These are phyloP conservation scores for Lomographa bimaculata DNA, from an alignment of 2,888 invertebrate genomes.

Conservation along the genomic window DNA sequence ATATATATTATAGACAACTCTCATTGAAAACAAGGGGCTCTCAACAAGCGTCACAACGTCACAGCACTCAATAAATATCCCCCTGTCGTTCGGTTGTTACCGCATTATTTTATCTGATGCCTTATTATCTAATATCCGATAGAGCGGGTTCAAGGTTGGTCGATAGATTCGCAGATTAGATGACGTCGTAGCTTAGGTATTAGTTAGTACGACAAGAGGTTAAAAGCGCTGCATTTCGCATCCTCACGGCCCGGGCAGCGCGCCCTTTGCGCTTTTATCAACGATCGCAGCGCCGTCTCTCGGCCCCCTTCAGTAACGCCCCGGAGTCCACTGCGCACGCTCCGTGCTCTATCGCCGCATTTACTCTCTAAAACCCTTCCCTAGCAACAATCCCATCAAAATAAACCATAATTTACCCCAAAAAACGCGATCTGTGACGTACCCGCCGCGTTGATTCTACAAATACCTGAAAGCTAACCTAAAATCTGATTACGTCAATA, in stretches of 20 bases:
- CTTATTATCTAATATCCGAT: conserved; percentile 70
- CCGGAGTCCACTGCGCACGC: conserved; percentile 72
- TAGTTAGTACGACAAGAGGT: no score
- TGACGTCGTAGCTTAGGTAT: no score
- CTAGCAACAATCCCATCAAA: conserved; percentile 63
- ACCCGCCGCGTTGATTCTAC: conserved; percentile 12
- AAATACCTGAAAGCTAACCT: conserved; percentile 41
- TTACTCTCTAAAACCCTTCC: conserved; percentile 54
- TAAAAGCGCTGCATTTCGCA: conserved; percentile 32
- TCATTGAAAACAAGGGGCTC: no score
- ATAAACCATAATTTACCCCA: conserved; percentile 43
- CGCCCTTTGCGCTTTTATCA: conserved; percentile 77
- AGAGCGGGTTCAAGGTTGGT: conserved; percentile 75
- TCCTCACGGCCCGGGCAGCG: conserved; percentile 42
- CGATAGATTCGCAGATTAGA: conserved; percentile 36
- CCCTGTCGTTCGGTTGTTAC: conserved; percentile 39
- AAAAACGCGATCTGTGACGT: conserved; percentile 33
- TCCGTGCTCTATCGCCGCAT: conserved; percentile 69
- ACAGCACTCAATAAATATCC: conserved; percentile 32
- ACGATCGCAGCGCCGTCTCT: conserved; percentile 67
- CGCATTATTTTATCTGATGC: conserved; percentile 55
- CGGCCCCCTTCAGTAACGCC: conserved; percentile 61
- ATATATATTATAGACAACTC: no score
- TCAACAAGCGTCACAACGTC: background rate
- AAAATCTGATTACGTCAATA: conserved; percentile 59